Conservation (phyloP, 2,113 vertebrate species). For the Stegastes partitus region DNA sequence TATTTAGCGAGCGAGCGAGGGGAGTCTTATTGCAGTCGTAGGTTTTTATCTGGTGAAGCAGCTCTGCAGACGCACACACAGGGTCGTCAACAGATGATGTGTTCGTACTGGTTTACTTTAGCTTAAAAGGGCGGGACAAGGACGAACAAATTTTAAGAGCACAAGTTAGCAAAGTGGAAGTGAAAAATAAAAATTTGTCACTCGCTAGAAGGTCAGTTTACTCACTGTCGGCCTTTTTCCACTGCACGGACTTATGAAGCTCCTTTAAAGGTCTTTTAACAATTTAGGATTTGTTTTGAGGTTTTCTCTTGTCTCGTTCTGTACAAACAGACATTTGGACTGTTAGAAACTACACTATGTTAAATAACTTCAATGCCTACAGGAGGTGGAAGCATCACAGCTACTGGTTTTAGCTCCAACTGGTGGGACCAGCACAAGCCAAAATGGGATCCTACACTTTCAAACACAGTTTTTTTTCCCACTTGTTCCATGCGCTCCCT, state of each 20-base stretch:
- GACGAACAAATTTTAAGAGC: conserved; percentile 48
- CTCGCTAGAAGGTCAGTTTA: conserved; percentile 4
- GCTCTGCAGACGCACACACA: conserved; percentile 11
- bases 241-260: conserved; percentile 21
- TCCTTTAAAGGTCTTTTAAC: background rate
- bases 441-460: background rate
- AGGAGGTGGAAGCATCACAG: background rate
- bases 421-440: background rate
- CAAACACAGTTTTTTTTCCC: background rate
- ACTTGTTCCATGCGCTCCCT: background rate
- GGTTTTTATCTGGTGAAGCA: conserved; percentile 42
- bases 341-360: background rate
- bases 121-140: conserved; percentile 24
- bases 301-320: background rate
- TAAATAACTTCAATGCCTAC: background rate
- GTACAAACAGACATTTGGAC: conserved; percentile 1
- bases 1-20: conserved; percentile 26
- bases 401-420: background rate
- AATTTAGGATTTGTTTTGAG: background rate
- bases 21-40: conserved; percentile 29
- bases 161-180: conserved; percentile 40
- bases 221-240: conserved; percentile 14
- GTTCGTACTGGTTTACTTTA: conserved; percentile 32
- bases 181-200: conserved; percentile 21
- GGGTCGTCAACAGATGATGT: background rate